Base-by-base conservation (phyloP, 30 jellyfish, hydroid and myxozoan genomes). In the Kudoa iwatai region DNA sequence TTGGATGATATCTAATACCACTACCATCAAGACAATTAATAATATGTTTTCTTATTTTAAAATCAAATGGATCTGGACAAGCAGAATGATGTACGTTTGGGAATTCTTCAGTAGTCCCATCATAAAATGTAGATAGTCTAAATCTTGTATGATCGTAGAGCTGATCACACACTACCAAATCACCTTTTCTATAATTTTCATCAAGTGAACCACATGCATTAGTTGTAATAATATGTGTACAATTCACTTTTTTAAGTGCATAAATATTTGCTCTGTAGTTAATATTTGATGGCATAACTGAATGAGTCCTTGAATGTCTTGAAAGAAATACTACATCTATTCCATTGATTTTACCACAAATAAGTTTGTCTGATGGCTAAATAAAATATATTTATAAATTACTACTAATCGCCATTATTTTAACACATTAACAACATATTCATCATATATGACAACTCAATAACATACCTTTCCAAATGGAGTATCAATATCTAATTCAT, bases 181-280 rank as follows among this genome's bases (percentile, higher is more conserved):
- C 85, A 6, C 94, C 87, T 34, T 52, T 22, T 12, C 48, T 25
- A 19, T 48, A 39, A 17, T 77, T 65, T 38, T 77, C 88, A 21
- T 49, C 53, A 22, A 77, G 45, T 1, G 94, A 77, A 16, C 94
- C 94, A 34, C 87, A 79, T 13, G 94, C 94, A 40, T 79, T 50
- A 3, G 94, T 77, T 2, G 69, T 84, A 23, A 77, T 40, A 14
- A 77, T 40, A 42, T 77, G 94, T 1, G 94, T 77, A 45, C 94
- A 77, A 2, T 87, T 87, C 33, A 36, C 83, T 17, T 55, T 65
- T 44, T 57, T 56, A 41, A 77, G 40, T 14, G 94, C 88, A 54
- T 51, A 25, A 12, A 77, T 54, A 55, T 77, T 77, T 17, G 94
- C 94, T 15, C 94, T 54, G 64, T 77, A 77, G 53, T 77, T 77